A percentile compares a stretch with the other conserved stretches of the same genome.
Conservation (phyloP, 1,140 invertebrate species). For the Andrena cerasifolii region DNA sequence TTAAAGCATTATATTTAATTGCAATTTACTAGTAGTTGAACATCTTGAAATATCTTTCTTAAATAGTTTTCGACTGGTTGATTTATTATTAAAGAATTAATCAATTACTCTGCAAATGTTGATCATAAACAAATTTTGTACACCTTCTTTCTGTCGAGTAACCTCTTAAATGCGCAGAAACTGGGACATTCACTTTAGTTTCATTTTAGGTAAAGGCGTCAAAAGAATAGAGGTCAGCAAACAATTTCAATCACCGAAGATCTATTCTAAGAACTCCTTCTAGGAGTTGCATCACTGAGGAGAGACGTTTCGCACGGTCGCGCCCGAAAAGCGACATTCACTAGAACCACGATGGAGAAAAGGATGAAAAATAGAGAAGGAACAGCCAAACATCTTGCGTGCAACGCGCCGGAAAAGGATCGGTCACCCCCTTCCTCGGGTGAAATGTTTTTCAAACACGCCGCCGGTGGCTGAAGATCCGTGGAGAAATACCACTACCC, state of each 20-base stretch:
- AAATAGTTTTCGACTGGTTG: too few relatives aligned
- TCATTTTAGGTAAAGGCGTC: too few relatives aligned
- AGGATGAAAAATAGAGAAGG: too few relatives aligned
- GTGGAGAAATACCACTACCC: constrained; percentile 42
- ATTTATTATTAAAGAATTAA: too few relatives aligned
- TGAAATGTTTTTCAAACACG: constrained; percentile 54
- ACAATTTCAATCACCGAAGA: not conserved
- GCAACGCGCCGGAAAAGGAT: constrained; percentile 65
- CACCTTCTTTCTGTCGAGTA: too few relatives aligned
- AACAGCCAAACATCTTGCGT: constrained; percentile 30
- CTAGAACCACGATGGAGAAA: not conserved
- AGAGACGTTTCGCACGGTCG: constrained; percentile 11
- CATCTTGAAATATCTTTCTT: too few relatives aligned
- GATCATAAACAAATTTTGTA: too few relatives aligned
- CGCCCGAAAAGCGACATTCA: not conserved
- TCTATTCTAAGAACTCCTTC: not conserved
- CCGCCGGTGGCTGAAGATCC: constrained; percentile 37
- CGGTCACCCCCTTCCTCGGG: constrained; percentile 54
- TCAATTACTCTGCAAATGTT: too few relatives aligned
- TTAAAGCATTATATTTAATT: too few relatives aligned
- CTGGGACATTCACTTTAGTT: too few relatives aligned
- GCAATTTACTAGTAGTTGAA: too few relatives aligned
- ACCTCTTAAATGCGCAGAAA: too few relatives aligned
- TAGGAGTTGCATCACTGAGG: not conserved
- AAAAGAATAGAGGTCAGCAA: not conserved